Evolutionary conservation across 1,140 invertebrate genomes (phyloP).

Genomic region (Trinorchestia longiramus): DNA sequence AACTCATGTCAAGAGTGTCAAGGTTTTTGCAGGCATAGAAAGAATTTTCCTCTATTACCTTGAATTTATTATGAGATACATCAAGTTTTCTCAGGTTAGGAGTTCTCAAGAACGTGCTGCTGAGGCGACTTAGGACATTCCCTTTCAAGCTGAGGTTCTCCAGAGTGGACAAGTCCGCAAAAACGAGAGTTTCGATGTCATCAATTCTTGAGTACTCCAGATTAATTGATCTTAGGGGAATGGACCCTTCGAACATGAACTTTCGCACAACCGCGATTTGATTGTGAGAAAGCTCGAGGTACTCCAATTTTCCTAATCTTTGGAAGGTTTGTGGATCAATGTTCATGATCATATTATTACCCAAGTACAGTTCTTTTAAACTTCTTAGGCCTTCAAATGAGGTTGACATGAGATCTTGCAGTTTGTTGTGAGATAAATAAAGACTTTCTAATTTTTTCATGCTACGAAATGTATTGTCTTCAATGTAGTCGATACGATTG

Average conservation of each 20-base stretch:
- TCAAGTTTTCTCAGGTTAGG: conserved; percentile 74
- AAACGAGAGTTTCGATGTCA: conserved; percentile 77
- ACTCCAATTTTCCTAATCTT: conserved; percentile 70
- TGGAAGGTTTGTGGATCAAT: conserved; percentile 72
- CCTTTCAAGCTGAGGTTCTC: conserved; percentile 80
- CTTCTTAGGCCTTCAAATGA: conserved; percentile 62
- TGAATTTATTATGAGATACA: conserved; percentile 82
- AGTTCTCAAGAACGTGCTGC: conserved; percentile 82
- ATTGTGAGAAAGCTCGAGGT: conserved; percentile 77
- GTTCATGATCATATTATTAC: conserved; percentile 74
- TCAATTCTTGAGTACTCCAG: conserved; percentile 76
- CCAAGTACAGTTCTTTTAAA: conserved; percentile 59
- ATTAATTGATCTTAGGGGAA: conserved; percentile 75
- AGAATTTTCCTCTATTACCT: conserved; percentile 74
- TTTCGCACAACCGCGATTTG: conserved; percentile 68
- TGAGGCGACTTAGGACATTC: conserved; percentile 82
- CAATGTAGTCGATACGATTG: conserved; percentile 64
- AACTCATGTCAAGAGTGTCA: conserved; percentile 80
- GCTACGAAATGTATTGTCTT: conserved; percentile 64
- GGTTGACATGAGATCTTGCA: conserved; percentile 57
- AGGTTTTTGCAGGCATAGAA: conserved; percentile 82
- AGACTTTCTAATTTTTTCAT: conserved; percentile 61
- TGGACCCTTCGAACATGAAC: conserved; percentile 75
- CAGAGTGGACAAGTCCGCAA: conserved; percentile 77
- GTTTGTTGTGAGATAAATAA: conserved; percentile 61